A percentile compares a stretch with the other conserved stretches of the same genome.
Conservation (phyloP, 2,888 invertebrate genomes). For the Sthenelais limicola region DNA sequence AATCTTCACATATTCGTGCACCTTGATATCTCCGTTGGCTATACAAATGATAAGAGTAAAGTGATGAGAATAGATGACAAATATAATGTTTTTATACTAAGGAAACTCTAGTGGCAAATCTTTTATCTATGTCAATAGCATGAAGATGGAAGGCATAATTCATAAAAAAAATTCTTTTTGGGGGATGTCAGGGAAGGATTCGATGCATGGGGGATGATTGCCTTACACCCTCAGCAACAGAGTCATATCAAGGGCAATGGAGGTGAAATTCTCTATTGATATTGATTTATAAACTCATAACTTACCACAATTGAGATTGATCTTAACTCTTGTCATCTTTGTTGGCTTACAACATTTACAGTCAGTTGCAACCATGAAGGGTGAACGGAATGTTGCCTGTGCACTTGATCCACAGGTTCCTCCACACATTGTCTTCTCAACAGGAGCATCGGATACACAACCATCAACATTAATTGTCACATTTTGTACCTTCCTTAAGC, state of each 20-base stretch:
- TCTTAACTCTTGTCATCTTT: conserved; percentile 2
- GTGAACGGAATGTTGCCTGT: not conserved
- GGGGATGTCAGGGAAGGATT: no score
- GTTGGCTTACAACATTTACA: conserved; percentile 33
- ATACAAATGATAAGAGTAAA: not conserved
- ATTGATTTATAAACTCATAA: not conserved
- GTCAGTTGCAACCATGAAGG: conserved; percentile 14
- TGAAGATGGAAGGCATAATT: not conserved
- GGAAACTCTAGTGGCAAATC: not conserved
- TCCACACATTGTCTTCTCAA: not conserved
- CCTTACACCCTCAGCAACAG: no score
- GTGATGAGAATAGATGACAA: not conserved
- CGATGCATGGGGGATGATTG: no score
- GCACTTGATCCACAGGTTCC: conserved; percentile 28
- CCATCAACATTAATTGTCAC: conserved; percentile 26
- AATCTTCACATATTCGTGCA: conserved; percentile 34
- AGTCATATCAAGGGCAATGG: no score
- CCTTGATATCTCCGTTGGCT: not conserved
- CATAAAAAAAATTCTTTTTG: not conserved
- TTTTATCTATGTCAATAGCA: not conserved
- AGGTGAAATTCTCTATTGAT: no score
- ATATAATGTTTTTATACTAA: no score
- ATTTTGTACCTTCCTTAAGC: not conserved
- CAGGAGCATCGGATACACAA: conserved; percentile 19
- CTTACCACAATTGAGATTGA: conserved; percentile 25